A percentile compares a stretch with the other conserved stretches of the same genome.
These are phyloP conservation scores for Drosophila ambigua DNA, from an alignment of 1,140 invertebrate genomes.

Conservation along the genomic window DNA sequence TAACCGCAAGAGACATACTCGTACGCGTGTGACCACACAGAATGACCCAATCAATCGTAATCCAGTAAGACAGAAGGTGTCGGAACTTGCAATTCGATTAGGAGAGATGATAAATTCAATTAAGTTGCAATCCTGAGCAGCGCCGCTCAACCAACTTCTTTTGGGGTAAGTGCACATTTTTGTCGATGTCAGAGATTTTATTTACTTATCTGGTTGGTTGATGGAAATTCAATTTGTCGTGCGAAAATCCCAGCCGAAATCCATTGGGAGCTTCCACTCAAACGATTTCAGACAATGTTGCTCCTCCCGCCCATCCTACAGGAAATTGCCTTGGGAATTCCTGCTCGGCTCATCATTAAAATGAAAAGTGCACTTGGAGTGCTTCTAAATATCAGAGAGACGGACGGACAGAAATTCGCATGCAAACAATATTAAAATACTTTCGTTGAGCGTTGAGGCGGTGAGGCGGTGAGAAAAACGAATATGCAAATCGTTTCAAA, in stretches of 20 bases:
- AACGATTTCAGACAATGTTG: no score
- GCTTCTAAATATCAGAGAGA: no score
- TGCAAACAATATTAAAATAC: constrained; percentile 57
- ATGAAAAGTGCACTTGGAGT: no score
- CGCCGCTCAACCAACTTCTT: no score
- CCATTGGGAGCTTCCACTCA: no score
- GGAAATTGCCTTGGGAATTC: no score
- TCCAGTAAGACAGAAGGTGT: neutral
- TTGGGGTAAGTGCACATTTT: constrained; percentile 25
- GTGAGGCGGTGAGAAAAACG: constrained; percentile 3
- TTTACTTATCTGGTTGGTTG: neutral
- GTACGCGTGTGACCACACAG: neutral
- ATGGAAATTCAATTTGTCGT: constrained; percentile 7
- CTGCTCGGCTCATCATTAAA: neutral
- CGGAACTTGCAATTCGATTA: constrained; percentile 2
- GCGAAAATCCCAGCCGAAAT: no score
- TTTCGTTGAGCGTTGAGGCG: constrained; percentile 18
- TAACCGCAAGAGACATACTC: no score
- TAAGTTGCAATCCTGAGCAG: neutral
- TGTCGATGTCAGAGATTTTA: constrained; percentile 5
- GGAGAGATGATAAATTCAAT: neutral
- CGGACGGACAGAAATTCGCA: neutral
- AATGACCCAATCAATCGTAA: neutral
- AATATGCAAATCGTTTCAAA: constrained; percentile 44
- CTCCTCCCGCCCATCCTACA: no score